These are phyloP conservation scores for Gonatopus flavifemur DNA, from an alignment of 1,140 invertebrate genomes.

Conservation along the genomic window DNA sequence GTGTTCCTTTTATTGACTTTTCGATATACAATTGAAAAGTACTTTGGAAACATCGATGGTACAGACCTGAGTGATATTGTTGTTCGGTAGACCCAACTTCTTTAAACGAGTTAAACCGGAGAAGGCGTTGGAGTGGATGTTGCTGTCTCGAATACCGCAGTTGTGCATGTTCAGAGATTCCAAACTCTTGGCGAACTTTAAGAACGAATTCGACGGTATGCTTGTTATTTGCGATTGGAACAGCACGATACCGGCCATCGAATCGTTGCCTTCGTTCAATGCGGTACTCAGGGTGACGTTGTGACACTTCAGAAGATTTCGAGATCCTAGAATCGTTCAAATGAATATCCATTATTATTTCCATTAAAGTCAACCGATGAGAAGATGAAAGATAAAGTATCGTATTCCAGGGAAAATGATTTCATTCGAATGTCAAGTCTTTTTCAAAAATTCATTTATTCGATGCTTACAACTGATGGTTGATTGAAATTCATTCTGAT, in stretches of 20 bases:
- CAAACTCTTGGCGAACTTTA: slow-evolving; percentile 23
- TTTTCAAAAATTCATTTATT: no score
- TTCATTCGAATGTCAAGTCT: no score
- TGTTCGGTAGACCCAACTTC: slow-evolving; percentile 38
- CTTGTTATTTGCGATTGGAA: slow-evolving; percentile 28
- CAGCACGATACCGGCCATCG: slow-evolving; percentile 27
- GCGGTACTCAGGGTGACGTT: slow-evolving; percentile 26
- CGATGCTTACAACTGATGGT: no score
- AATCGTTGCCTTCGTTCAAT: slow-evolving; percentile 10
- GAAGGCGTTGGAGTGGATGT: slow-evolving; percentile 35
- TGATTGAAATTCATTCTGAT: no score
- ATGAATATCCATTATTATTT: not conserved
- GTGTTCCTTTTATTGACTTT: no score
- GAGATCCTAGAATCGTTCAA: slow-evolving; percentile 11
- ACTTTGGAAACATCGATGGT: no score
- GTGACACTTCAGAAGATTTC: slow-evolving; percentile 32
- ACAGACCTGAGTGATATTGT: slow-evolving; percentile 35
- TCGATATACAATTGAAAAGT: no score
- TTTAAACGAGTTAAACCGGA: slow-evolving; percentile 20
- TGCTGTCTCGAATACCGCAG: slow-evolving; percentile 31
- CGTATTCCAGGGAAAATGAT: no score
- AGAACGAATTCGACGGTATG: slow-evolving; percentile 28
- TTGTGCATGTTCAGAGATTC: slow-evolving; percentile 35
- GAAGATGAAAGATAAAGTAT: no score
- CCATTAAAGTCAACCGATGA: no score